Evolutionary conservation across 2,113 vertebrate species (phyloP), one percentile per base, ranked within the genome.

Genomic region (Dasyprocta punctata): DNA sequence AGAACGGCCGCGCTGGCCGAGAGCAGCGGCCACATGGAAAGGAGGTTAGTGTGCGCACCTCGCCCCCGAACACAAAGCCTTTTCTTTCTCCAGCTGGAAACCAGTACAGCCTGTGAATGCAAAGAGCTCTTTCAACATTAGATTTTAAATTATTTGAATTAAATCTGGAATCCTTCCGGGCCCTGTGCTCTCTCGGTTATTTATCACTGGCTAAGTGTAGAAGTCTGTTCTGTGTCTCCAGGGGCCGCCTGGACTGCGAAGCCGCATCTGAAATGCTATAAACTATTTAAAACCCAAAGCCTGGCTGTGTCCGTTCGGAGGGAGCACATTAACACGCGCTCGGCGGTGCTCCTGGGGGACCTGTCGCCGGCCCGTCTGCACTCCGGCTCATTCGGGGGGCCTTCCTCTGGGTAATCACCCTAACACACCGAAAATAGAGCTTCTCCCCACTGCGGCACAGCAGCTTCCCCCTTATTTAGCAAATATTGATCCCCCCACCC

Each of bases 131-230:
- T 93, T 96, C 96, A 87, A 90, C 84, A 26, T 87, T 69, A 44
- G 96, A 90, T 93, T 95, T 95, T 97, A 96, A 94, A 95, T 95
- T 93, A 96, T 98, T 97, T 96, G 97, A 97, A 97, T 98, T 97
- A 97, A 96, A 98, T 90, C 97, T 87, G 58, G 97, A 93, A 80
- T 90, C 96, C 95, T 98, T 94, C 96, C 44, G 94, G 97, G 85
- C 96, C 96, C 49, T 0, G 63, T 5, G 88, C 47, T 17, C 81
- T 26, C 83, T 60, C 0, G 58, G 97, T 90, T 94, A 96, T 97
- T 96, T 80, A 97, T 98, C 96, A 97, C 90, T 16, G 88, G 94
- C 95, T 90, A 71, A 91, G 86, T 38, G 92, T 44, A n/a, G 94
- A 92, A 87, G 91, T 71, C 97, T 65, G 97, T 73, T 36, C 7